phyloP scores from a whole-genome alignment of 2,888 invertebrate species.

The Stramonita haemastoma region DNA sequence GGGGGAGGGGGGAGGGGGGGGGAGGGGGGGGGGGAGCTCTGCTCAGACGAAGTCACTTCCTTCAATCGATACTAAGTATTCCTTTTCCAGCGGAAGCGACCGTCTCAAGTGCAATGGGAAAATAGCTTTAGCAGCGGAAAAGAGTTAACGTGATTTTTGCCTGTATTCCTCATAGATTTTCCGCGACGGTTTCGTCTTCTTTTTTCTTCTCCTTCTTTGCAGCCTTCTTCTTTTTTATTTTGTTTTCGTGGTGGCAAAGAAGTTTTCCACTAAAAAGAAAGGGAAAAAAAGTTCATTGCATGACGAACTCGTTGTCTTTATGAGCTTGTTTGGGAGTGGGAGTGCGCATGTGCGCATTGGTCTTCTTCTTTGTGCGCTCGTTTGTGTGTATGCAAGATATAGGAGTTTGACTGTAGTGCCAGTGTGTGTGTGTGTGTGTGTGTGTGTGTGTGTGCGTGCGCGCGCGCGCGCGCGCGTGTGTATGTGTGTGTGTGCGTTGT shows the following conservation, averaged over 20 bases:
- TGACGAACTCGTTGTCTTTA: neutral
- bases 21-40: neutral
- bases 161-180: too few species aligned
- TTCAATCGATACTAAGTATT: neutral
- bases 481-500: too few species aligned
- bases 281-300: neutral
- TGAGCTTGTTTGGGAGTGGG: neutral
- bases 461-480: too few species aligned
- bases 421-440: constrained; percentile 2
- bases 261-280: too few species aligned
- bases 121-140: neutral
- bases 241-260: neutral
- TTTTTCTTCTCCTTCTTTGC: neutral
- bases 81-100: neutral
- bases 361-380: neutral
- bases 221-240: neutral
- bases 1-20: neutral
- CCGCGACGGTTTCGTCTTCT: too few species aligned
- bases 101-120: constrained; percentile 3
- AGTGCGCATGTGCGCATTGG: neutral
- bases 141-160: constrained; percentile 6
- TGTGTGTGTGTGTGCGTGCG: too few species aligned
- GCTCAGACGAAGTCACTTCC: neutral
- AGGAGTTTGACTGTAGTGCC: neutral
- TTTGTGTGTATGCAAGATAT: neutral